Evolutionary conservation across 2,888 invertebrate species (phyloP), one percentile per base, ranked within the genome.

Genomic region (Parasteatoda lunata): DNA sequence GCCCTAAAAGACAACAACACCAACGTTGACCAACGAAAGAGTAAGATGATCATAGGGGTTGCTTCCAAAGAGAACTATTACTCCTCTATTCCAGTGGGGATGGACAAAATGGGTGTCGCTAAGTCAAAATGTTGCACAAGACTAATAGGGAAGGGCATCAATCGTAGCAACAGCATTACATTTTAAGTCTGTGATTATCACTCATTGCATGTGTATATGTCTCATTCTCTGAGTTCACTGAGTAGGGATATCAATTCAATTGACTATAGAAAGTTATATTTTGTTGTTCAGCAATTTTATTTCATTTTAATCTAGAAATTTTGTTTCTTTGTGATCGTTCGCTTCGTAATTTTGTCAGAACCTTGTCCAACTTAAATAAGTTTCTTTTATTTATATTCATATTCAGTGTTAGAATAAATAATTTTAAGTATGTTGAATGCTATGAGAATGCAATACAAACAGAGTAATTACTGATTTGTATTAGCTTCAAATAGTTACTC

Each of bases 141-240:
- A 51, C 51, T 85, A 15, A 7, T 85, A 13, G 85, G 85, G 6
- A 75, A 78, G n/a, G 71, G 76, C 75, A 49, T 70, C 9, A 85
- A 79, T 64, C 75, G 85, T 15, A 85, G 85, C 52, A 69, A 52
- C 51, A 85, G 85, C 76, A 75, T 85, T 7, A 79, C 78, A 5
- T 51, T 72, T 72, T 72, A 45, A 13, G 47, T 9, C 47, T 13
- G 47, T 69, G 69, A 47, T 69, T 30, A 30, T 66, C 7, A 30
- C 6, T 66, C 30, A 69, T 13, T 47, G 69, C 47, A 9, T 47
- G 45, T 8, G 30, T 47, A 48, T 69, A 47, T 69, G 47, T 11
- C 30, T 47, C 13, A 47, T 69, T 69, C 47, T 11, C 13, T 47
- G 45, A 6, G 8, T 69, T 8, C 13, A 47, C 47, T 9, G 13